These are phyloP conservation scores for Callitettix versicolor DNA, from an alignment of 1,140 invertebrate genomes.

Conservation along the genomic window DNA sequence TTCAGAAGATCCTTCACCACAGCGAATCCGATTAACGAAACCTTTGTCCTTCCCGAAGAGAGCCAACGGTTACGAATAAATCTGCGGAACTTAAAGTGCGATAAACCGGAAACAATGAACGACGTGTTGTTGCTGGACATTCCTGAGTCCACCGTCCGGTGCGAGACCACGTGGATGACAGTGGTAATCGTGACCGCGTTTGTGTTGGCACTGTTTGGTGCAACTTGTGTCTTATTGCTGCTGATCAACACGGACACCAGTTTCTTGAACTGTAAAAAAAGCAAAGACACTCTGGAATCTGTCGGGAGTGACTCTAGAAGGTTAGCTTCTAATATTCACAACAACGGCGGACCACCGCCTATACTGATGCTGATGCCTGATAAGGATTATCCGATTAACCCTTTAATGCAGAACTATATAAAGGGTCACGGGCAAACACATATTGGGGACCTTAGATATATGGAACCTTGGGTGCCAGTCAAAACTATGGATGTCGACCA, in stretches of 20 bases:
- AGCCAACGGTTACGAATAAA: conserved; percentile 13
- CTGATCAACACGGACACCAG: conserved; percentile 43
- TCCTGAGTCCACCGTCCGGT: conserved; percentile 46
- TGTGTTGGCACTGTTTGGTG: conserved; percentile 36
- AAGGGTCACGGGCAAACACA: conserved; percentile 44
- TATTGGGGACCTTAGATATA: conserved; percentile 43
- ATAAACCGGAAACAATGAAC: conserved; percentile 39
- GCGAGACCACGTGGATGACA: conserved; percentile 46
- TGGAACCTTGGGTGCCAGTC: conserved; percentile 45
- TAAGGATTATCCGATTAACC: conserved; percentile 27
- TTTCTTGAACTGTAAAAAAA: conserved; percentile 31
- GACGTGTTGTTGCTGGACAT: conserved; percentile 38
- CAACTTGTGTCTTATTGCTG: conserved; percentile 35
- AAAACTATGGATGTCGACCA: conserved; percentile 38
- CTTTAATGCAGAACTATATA: conserved; percentile 40
- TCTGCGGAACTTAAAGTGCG: conserved; percentile 37
- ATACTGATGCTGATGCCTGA: conserved; percentile 22
- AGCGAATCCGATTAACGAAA: conserved; percentile 2
- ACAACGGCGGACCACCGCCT: conserved; percentile 3
- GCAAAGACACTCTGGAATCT: conserved; percentile 26
- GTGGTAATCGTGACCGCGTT: conserved; percentile 43
- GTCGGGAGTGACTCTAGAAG: conserved; percentile 32
- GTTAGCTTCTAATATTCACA: conserved; percentile 37
- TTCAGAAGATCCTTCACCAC: not conserved
- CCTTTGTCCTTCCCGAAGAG: not conserved